Base-by-base conservation (phyloP, 2,888 invertebrate species). In the Portevinia maculata region DNA sequence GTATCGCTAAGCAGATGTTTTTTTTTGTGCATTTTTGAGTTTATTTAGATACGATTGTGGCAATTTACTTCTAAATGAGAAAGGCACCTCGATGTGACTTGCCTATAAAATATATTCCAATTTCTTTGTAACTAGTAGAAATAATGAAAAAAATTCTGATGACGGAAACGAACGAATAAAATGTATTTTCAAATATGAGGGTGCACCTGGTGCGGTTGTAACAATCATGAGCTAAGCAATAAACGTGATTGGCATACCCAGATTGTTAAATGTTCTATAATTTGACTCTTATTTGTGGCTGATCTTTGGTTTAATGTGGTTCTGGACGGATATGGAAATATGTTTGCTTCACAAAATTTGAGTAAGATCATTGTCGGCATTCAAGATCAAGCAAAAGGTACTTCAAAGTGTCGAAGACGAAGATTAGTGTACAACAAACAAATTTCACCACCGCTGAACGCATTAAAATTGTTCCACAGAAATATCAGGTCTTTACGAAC, bases 141-240 rank as follows among this genome's bases (percentile, higher is more conserved):
- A 34, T 53, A 13, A 50, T 41, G 9, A 34, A 52, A 46, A 53
- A 46, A 34, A 46, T 21, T 5, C 8, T 21, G 15, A 24, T 11
- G 32, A 41, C 4, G n/a, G 21, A 50, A 30, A 41, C 48, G 44
- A 62, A 52, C 17, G 19, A 1, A 21, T 13, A 11, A 48, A 30
- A 46, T 60, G 24, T 30, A 1, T 0, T 30, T 59, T 37, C 17
- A 41, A 46, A 44, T 15, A 74, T 79, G 62, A 15, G 50, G 69
- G 50, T 57, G 62, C 79, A 79, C 69, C 79, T 69, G 69, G 74
- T n/a, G n/a, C 21, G n/a, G n/a, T 55, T 13, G 48, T 52, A 9
- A 19, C 8, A 44, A 13, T 11, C 8, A 21, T 11, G 39, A 17
- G 30, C 21, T 19, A 55, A 39, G 13, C 55, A 55, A 6, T 57